Evolutionary conservation across 2,797 vertebrate genomes (phyloP).

Genomic region (Argya squamiceps): DNA sequence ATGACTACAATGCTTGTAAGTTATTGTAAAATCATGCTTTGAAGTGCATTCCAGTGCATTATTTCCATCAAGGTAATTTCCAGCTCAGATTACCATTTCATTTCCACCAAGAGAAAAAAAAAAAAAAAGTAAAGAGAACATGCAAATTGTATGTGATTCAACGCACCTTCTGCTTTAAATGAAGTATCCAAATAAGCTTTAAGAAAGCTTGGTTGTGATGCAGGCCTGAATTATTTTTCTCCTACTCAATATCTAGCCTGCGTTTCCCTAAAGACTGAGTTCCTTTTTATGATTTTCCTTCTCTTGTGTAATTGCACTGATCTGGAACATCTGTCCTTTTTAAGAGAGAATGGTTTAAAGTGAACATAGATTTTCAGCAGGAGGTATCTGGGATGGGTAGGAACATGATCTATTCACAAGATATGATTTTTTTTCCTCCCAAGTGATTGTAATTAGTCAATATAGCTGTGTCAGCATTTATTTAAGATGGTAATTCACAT

Average conservation of each 20-base stretch:
- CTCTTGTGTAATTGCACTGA: background rate
- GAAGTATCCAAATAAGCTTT: background rate
- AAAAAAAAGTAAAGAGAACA: background rate
- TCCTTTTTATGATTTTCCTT: background rate
- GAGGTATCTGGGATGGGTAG: background rate
- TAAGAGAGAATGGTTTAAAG: background rate
- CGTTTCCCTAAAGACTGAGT: background rate
- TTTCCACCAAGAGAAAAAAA: background rate
- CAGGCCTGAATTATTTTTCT: background rate
- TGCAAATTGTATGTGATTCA: background rate
- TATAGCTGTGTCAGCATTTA: background rate
- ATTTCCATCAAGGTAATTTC: background rate
- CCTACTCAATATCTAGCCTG: background rate
- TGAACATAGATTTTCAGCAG: background rate
- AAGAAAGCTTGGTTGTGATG: background rate
- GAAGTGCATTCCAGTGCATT: background rate
- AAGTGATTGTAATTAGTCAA: background rate
- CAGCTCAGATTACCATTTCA: background rate
- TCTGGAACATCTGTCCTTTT: background rate
- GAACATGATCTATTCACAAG: background rate
- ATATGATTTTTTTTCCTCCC: accelerated
- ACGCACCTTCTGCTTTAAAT: background rate
- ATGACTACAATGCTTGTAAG: background rate
- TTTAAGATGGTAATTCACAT: background rate
- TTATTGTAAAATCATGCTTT: background rate